Evolutionary conservation across 2,797 vertebrate species (phyloP).

Genomic region (Rhinoraja longicauda): DNA sequence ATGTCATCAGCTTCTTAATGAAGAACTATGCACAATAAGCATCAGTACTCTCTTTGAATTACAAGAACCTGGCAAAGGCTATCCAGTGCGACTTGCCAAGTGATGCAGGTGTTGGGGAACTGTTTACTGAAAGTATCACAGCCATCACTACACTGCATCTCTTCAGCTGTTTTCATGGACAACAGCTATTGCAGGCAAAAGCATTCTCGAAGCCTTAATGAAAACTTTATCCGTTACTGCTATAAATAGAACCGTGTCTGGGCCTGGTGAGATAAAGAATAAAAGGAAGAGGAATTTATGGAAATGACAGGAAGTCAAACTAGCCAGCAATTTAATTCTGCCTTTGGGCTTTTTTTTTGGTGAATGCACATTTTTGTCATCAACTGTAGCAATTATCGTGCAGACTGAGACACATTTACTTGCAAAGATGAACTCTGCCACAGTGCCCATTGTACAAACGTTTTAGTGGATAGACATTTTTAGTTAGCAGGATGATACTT

Average conservation of each 20-base stretch:
- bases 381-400: constrained; percentile 23
- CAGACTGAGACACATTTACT: not conserved
- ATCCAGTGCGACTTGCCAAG: constrained; percentile 16
- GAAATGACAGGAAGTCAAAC: constrained; percentile 39
- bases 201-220: constrained; percentile 26
- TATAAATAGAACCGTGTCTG: constrained; percentile 34
- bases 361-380: constrained; percentile 38
- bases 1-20: constrained; percentile 38
- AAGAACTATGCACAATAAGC: constrained; percentile 36
- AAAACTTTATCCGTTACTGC: constrained; percentile 37
- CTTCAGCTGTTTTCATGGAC: constrained; percentile 36
- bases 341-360: constrained; percentile 7
- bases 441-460: not conserved
- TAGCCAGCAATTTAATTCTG: constrained; percentile 38
- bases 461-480: constrained; percentile 1
- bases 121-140: constrained; percentile 36
- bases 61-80: constrained; percentile 35
- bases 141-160: constrained; percentile 24
- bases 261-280: constrained; percentile 12
- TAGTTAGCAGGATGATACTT: not conserved
- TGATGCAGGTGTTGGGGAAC: constrained; percentile 36
- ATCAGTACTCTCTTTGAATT: constrained; percentile 35
- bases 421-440: not conserved
- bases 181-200: constrained; percentile 29
- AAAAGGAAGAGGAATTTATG: constrained; percentile 38